These are phyloP conservation scores for Aricia artaxerxes DNA, from an alignment of 2,888 invertebrate species.

Conservation along the genomic window DNA sequence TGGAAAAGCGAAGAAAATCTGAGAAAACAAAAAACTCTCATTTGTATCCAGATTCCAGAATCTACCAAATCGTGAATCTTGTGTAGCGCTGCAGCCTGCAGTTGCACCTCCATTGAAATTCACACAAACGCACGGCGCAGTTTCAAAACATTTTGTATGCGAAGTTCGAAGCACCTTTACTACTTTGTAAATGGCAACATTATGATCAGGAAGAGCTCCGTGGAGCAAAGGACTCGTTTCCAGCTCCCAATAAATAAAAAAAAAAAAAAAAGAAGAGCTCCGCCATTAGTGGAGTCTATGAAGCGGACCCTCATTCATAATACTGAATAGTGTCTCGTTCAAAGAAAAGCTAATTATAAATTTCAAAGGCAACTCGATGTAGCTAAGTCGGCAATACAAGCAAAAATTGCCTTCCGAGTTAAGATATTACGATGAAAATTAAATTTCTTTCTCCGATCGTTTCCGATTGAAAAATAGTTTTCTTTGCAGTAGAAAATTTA, in stretches of 20 bases:
- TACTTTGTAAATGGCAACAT: slow-evolving; percentile 10
- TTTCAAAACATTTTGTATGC: not conserved
- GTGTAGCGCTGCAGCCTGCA: not conserved
- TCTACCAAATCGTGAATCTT: not conserved
- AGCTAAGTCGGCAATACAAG: slow-evolving; percentile 17
- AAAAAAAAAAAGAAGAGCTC: too few relatives aligned
- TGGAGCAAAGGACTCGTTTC: too few relatives aligned
- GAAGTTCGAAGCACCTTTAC: slow-evolving; percentile 6
- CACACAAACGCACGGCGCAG: not conserved
- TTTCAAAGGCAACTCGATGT: slow-evolving; percentile 23
- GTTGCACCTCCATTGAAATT: not conserved
- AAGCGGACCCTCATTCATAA: slow-evolving; percentile 28
- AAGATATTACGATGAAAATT: slow-evolving; percentile 7
- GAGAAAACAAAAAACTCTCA: not conserved
- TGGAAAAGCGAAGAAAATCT: not conserved
- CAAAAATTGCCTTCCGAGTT: not conserved
- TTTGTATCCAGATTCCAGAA: not conserved
- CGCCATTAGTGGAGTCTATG: slow-evolving; percentile 26
- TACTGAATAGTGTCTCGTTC: slow-evolving; percentile 28
- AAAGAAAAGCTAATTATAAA: slow-evolving; percentile 28
- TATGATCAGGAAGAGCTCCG: slow-evolving; percentile 19
- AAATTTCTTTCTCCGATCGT: not conserved
- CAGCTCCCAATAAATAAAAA: too few relatives aligned
- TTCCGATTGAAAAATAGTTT: slow-evolving; percentile 1
- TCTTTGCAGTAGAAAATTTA: not conserved